A percentile compares a stretch with the other conserved stretches of the same genome.
Conservation (phyloP, 2,113 vertebrate genomes). For the Ranitomeya imitator region DNA sequence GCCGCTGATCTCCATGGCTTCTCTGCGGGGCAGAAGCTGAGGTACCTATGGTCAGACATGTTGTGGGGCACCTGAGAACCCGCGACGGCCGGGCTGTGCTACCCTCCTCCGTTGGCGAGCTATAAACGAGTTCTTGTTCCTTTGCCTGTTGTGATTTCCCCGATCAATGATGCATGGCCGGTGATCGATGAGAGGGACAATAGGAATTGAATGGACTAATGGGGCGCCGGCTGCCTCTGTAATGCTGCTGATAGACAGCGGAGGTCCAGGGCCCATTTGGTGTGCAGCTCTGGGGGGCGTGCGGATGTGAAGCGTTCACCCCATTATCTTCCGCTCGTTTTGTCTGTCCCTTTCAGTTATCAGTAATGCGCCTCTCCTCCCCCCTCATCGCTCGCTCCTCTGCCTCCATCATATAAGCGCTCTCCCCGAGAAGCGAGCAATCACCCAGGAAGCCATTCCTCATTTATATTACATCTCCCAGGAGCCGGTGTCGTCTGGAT, state of each 20-base stretch:
- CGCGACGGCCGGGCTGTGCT: not conserved
- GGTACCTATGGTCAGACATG: not conserved
- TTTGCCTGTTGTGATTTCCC: constrained; percentile 80
- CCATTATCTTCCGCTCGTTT: not conserved
- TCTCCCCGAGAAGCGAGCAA: not conserved
- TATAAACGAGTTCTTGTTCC: constrained; percentile 73
- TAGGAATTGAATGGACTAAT: constrained; percentile 70
- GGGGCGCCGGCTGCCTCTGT: constrained; percentile 67
- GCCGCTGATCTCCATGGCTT: not conserved
- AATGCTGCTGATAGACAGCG: constrained; percentile 59
- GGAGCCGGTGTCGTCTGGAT: not conserved
- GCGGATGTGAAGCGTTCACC: not conserved
- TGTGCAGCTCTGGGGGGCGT: not conserved
- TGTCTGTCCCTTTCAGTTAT: constrained; percentile 32
- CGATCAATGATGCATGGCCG: constrained; percentile 80
- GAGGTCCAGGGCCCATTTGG: not conserved
- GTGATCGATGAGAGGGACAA: constrained; percentile 78
- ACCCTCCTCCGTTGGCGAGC: not conserved
- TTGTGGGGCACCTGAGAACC: not conserved
- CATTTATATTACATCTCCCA: not conserved
- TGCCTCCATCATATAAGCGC: not conserved
- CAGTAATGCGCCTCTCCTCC: constrained; percentile 1
- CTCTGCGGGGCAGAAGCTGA: not conserved
- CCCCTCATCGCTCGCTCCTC: not conserved
- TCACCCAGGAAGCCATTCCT: not conserved